Base-by-base conservation (phyloP, 2,113 vertebrate genomes). In the Pampusana beccarii region DNA sequence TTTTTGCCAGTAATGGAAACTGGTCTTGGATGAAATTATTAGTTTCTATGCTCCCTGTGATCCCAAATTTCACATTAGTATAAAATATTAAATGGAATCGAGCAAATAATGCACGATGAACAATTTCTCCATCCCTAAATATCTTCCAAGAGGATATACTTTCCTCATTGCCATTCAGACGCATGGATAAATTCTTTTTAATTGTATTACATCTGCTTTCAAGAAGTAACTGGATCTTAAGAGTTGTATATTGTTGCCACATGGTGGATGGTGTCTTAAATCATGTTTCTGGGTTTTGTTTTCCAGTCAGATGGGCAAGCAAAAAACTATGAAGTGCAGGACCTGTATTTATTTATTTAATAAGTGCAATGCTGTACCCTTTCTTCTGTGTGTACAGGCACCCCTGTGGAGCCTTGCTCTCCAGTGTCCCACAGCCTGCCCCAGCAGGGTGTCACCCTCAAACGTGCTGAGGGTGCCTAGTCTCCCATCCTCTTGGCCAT, bases 401-500 rank as follows among this genome's bases (percentile, higher is more conserved):
- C 2, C 5, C 10, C 15, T 51, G 16, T 0, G 2, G 16, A 89
- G 10, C 15, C 29, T 44, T 60, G 26, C 10, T 57, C 16, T 65
- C 6, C 31, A 46, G 9, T 2, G 19, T 57, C 13, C 9, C 34
- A 29, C 34, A 38, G 26, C 11, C 8, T 2, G 25, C 23, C 6
- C 19, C 62, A 72, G 5, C 7, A 42, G 29, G 13, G 5, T 65
- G 6, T 28, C 26, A 38, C 5, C 17, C 10, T 5, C 6, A 70
- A 51, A 33, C 0, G 0, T 61, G 8, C 50, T 46, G 17, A 73
- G 9, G 1, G 6, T 44, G 16, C 4, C 7, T 7, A 66, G 6
- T 6, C 6, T 56, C 34, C 16, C 8, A 19, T 42, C 7, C 1
- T 5, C 24, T 19, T 2, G 0, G 8, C 5, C 42, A 46, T 18